A percentile compares a stretch with the other conserved stretches of the same genome.
phyloP scores from a whole-genome alignment of 2,888 invertebrate species.

The Silvanus unidentatus region DNA sequence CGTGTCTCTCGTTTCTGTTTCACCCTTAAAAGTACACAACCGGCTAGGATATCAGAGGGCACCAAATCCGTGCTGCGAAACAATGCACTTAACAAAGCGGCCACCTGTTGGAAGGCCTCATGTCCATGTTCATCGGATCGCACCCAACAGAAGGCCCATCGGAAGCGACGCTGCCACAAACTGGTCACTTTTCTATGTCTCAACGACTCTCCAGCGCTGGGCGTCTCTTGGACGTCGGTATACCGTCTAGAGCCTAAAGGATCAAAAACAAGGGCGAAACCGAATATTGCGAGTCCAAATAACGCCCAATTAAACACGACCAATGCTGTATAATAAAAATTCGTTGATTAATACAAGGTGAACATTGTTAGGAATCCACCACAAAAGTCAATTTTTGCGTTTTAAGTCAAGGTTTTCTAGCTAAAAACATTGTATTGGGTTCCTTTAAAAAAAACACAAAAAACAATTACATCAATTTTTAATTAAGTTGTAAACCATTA shows the following conservation, averaged over 20 bases:
- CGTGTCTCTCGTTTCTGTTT: slow-evolving; percentile 68
- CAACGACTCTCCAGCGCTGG: slow-evolving; percentile 54
- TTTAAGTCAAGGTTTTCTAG: not conserved
- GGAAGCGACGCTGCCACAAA: slow-evolving; percentile 68
- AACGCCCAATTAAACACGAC: slow-evolving; percentile 79
- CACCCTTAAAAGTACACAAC: slow-evolving; percentile 74
- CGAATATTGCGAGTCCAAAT: slow-evolving; percentile 66
- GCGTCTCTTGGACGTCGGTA: slow-evolving; percentile 58
- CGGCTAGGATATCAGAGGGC: slow-evolving; percentile 83
- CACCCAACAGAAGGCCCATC: slow-evolving; percentile 67
- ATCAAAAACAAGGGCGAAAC: slow-evolving; percentile 74
- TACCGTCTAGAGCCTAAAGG: slow-evolving; percentile 65
- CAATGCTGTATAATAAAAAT: slow-evolving; percentile 49
- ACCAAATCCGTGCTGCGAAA: slow-evolving; percentile 83
- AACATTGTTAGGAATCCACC: no score
- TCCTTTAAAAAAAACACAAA: no score
- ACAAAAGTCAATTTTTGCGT: not conserved
- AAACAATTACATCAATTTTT: not conserved
- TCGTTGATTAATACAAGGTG: no score
- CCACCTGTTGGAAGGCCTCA: slow-evolving; percentile 74
- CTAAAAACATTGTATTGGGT: no score
- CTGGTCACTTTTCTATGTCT: slow-evolving; percentile 66
- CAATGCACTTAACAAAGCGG: slow-evolving; percentile 69
- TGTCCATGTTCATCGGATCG: slow-evolving; percentile 69
- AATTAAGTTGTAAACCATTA: not conserved